phyloP scores from a whole-genome alignment of 2,888 invertebrate species.

The Salticus scenicus region DNA sequence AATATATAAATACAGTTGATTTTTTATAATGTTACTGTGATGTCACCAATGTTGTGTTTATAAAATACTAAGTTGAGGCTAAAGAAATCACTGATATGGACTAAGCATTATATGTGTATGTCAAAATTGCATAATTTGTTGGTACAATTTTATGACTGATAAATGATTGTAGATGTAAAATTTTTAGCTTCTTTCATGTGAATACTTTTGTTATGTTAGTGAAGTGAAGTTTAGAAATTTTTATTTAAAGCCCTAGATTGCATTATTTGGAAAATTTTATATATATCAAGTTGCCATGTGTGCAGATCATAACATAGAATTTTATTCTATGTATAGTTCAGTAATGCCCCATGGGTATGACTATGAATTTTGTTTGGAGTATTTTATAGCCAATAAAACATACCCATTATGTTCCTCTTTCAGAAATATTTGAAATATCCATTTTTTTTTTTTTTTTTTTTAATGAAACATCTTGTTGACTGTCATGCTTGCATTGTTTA shows the following conservation, averaged over 20 bases:
- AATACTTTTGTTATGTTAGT: not conserved
- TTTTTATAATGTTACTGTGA: conserved; percentile 21
- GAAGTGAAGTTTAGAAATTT: not conserved
- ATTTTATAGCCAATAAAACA: too few relatives aligned
- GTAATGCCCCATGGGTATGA: conserved; percentile 63
- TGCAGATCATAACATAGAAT: conserved; percentile 24
- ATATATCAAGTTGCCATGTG: not conserved
- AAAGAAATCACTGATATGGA: not conserved
- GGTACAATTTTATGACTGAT: not conserved
- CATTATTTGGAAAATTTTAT: not conserved
- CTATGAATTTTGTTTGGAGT: conserved; percentile 8
- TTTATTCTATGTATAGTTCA: conserved; percentile 47
- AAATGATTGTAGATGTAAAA: not conserved
- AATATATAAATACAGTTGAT: conserved; percentile 6
- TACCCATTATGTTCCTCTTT: too few relatives aligned
- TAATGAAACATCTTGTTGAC: too few relatives aligned
- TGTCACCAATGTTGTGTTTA: not conserved
- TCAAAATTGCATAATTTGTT: not conserved
- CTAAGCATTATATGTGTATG: not conserved
- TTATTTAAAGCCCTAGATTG: conserved; percentile 8
- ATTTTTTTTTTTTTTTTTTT: too few relatives aligned
- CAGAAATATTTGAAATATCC: too few relatives aligned
- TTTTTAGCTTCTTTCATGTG: not conserved
- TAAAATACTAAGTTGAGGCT: not conserved
- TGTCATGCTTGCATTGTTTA: too few relatives aligned